Evolutionary conservation across 2,888 invertebrate genomes (phyloP), one percentile per base, ranked within the genome.

Genomic region (Melanostoma scalare): DNA sequence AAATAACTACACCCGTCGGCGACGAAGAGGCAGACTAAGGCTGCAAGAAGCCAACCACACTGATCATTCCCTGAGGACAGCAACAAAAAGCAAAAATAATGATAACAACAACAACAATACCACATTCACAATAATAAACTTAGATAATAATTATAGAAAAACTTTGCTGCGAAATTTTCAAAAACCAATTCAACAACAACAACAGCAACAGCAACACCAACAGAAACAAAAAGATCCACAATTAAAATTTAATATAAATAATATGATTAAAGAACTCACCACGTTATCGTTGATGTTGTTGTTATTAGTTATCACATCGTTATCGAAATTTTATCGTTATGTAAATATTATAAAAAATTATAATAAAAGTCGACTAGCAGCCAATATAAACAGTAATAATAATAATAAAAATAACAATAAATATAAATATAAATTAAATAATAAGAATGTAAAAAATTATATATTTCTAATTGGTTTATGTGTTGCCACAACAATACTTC

Each of bases 21-120:
- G 91, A n/a, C 87, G 91, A 74, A 89, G 91, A 76, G 91, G 91
- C 20, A 89, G 91, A 33, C 90, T 91, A 91, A 91, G 91, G 89
- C 6, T 48, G 2, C 50, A 44, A 6, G 4, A 58, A 20, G 40
- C 1, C 6, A 67, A n/a, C 46, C 10, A 46, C 8, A 46, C 58
- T 20, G 36, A 76, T 40, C 42, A 67, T 56, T 42, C 60, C 46
- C 67, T 44, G 55, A 78, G 33, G 56, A 40, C 79, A 75, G 50
- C 78, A 52, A 42, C 61, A 58, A 58, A 31, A 63, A 65, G 42
- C 46, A 79, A 79, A 46, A 81, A 36, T 35, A 67, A 82, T 4
- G 69, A 72, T 36, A 85, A 55, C 30, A 82, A 50, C 58, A 82
- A 77, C 42, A 76, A 67, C 68, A 50, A 67, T 44, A 78, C 55